phyloP scores from a whole-genome alignment of 1,140 invertebrate species.

The Yoshiicerus persimilis region DNA sequence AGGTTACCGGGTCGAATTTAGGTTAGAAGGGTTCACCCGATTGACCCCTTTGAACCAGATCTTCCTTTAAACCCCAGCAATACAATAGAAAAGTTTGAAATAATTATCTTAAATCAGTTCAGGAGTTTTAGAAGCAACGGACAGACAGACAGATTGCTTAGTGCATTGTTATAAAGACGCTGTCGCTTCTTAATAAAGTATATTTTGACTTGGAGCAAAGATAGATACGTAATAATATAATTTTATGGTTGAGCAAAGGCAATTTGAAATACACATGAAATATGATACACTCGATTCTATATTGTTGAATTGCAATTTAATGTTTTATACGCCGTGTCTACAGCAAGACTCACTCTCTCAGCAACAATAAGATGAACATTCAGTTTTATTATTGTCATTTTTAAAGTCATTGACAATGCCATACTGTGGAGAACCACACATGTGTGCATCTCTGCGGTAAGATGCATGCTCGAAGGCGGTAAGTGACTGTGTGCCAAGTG shows the following conservation, averaged over 20 bases:
- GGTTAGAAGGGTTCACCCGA: no score
- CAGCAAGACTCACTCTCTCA: background rate
- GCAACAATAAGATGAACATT: background rate
- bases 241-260: constrained; percentile 17
- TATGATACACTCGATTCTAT: constrained; percentile 1
- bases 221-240: constrained; percentile 14
- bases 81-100: no score
- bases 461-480: background rate
- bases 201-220: background rate
- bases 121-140: no score
- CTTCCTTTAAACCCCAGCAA: no score
- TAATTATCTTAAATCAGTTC: no score
- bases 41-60: no score
- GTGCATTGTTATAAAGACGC: no score
- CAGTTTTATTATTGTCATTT: constrained; percentile 13
- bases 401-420: background rate
- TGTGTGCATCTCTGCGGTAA: background rate
- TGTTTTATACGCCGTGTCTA: background rate
- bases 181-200: no score
- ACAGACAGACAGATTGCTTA: no score
- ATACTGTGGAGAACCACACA: background rate
- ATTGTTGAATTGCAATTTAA: constrained; percentile 14
- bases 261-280: constrained; percentile 15
- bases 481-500: background rate
- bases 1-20: no score